These are phyloP conservation scores for Eueremaeus valkanovi DNA, from an alignment of 2,888 invertebrate genomes.

Conservation along the genomic window DNA sequence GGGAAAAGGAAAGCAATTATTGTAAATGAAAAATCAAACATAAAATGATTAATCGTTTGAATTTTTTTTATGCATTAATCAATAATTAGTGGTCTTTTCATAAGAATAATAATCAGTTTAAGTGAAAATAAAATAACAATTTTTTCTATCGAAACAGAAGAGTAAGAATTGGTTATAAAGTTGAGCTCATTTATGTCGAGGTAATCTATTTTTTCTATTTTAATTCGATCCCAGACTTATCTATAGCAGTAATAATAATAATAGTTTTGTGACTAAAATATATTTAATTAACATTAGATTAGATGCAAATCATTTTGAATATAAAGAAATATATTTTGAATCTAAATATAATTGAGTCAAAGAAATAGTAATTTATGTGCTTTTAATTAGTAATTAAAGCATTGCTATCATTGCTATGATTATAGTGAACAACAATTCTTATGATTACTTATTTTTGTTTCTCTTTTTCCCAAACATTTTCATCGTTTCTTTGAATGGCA, in stretches of 20 bases:
- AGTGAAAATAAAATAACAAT: too few relatives aligned
- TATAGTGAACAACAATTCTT: not conserved
- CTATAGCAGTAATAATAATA: too few relatives aligned
- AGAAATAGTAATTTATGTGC: constrained; percentile 16
- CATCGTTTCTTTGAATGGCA: not conserved
- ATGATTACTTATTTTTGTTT: not conserved
- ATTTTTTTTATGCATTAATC: not conserved
- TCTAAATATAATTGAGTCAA: constrained; percentile 5
- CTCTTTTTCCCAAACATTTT: not conserved
- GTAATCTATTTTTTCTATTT: too few relatives aligned
- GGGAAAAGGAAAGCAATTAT: constrained; percentile 3
- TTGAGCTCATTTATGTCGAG: too few relatives aligned
- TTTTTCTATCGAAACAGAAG: too few relatives aligned
- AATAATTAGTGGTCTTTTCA: constrained; percentile 7
- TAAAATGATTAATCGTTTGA: constrained; percentile 12
- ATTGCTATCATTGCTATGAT: not conserved
- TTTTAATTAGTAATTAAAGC: constrained; percentile 27
- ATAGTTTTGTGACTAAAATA: too few relatives aligned
- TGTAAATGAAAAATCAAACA: constrained; percentile 19
- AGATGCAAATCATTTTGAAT: constrained; percentile 5
- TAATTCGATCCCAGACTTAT: too few relatives aligned
- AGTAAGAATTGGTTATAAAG: too few relatives aligned
- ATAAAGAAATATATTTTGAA: not conserved
- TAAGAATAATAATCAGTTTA: not conserved
- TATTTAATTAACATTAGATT: constrained; percentile 1